These are phyloP conservation scores for Heliconius cydno DNA, from an alignment of 2,888 invertebrate species.

Conservation along the genomic window DNA sequence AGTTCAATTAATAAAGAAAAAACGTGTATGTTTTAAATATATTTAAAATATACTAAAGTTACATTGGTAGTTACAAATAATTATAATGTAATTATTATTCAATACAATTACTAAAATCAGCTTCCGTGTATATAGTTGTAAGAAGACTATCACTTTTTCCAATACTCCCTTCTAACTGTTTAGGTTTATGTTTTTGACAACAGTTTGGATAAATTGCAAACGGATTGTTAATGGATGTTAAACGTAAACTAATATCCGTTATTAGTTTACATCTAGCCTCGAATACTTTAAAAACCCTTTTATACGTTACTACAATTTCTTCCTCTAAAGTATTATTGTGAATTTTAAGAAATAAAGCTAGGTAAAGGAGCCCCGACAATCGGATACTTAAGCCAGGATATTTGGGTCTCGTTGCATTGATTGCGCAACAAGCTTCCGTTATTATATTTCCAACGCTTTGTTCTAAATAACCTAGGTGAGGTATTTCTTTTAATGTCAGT, in stretches of 20 bases:
- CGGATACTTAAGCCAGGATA: conserved; percentile 82
- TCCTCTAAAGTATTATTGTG: conserved; percentile 68
- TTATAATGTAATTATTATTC: neutral
- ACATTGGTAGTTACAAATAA: neutral
- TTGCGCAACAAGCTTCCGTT: conserved; percentile 80
- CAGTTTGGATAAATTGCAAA: conserved; percentile 75
- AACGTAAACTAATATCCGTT: conserved; percentile 66
- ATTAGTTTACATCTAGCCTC: conserved; percentile 69
- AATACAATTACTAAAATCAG: conserved; percentile 8
- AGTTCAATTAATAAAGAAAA: conserved; percentile 2
- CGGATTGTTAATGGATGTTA: conserved; percentile 83
- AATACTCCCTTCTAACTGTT: conserved; percentile 47
- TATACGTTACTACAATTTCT: conserved; percentile 61
- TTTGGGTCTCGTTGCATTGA: conserved; percentile 82
- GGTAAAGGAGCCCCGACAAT: conserved; percentile 80
- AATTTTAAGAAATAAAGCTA: conserved; percentile 84
- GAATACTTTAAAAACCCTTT: conserved; percentile 64
- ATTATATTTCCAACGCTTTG: conserved; percentile 82
- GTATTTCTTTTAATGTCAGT: conserved; percentile 76
- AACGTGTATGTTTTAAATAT: neutral
- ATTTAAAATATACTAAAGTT: neutral
- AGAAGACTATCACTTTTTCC: conserved; percentile 50
- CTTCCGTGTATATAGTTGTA: conserved; percentile 36
- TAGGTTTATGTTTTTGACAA: conserved; percentile 47
- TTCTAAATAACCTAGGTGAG: conserved; percentile 84